phyloP scores from a whole-genome alignment of 2,888 invertebrate species.

The Erpobdella octoculata region DNA sequence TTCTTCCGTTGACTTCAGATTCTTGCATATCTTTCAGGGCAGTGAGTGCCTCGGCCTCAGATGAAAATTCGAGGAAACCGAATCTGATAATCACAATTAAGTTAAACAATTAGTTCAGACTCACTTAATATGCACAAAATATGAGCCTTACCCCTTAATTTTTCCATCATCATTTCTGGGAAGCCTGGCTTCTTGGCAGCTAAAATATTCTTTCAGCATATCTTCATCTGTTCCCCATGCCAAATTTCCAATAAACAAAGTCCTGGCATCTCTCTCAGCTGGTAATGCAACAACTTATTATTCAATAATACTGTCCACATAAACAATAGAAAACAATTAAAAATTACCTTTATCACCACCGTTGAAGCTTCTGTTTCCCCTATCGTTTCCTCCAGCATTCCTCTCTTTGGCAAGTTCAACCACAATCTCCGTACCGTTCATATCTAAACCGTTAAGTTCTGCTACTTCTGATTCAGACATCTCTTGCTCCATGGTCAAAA shows the following conservation, averaged over 20 bases:
- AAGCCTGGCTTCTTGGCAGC: conserved; percentile 13
- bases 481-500: conserved; percentile 19
- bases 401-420: conserved; percentile 14
- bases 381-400: not conserved
- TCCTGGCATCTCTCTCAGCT: conserved; percentile 23
- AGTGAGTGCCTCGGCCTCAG: conserved; percentile 12
- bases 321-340: not conserved
- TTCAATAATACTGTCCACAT: not conserved
- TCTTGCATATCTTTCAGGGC: conserved; percentile 12
- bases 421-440: not conserved
- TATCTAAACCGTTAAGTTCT: conserved; percentile 5
- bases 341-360: not conserved
- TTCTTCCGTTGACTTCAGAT: conserved; percentile 20
- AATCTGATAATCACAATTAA: not conserved
- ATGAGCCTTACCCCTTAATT: conserved; percentile 20
- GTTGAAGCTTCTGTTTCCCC: not conserved
- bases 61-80: conserved; percentile 19
- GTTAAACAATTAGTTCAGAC: too few species aligned
- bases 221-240: conserved; percentile 27
- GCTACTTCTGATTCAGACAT: conserved; percentile 20
- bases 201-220: conserved; percentile 20
- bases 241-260: conserved; percentile 24
- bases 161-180: conserved; percentile 30
- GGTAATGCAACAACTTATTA: not conserved
- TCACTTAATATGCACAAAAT: not conserved